phyloP scores from a whole-genome alignment of 2,797 vertebrate genomes.

The Tenualosa thibaudeaui region DNA sequence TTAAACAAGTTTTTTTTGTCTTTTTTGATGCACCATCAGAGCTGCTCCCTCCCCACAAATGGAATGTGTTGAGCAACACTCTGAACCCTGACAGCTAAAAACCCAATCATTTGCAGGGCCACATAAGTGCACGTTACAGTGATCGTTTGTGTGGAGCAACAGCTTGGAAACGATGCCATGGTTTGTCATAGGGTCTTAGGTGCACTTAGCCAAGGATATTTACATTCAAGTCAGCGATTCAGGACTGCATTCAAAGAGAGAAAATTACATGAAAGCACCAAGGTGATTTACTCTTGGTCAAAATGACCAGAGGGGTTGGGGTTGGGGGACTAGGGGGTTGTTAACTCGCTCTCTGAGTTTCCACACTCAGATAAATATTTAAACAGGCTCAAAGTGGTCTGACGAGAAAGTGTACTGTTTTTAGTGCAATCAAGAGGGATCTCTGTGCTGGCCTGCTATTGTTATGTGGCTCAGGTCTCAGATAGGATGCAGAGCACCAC shows the following conservation, averaged over 20 bases:
- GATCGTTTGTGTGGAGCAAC: slow-evolving; percentile 6
- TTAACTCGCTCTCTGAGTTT: slow-evolving; percentile 12
- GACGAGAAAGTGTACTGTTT: slow-evolving; percentile 13
- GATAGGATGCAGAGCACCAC: background rate
- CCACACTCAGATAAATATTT: slow-evolving; percentile 15
- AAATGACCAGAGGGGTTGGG: background rate
- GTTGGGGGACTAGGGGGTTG: background rate
- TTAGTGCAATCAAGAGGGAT: background rate
- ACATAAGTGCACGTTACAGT: slow-evolving; percentile 22
- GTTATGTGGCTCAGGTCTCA: background rate
- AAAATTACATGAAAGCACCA: background rate
- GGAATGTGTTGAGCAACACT: slow-evolving; percentile 16
- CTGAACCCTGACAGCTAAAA: background rate
- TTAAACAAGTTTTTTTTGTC: background rate
- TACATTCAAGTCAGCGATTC: slow-evolving; percentile 11
- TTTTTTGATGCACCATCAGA: background rate
- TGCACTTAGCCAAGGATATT: background rate
- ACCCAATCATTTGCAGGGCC: slow-evolving; percentile 3
- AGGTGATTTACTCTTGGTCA: background rate
- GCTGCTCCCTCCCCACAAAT: background rate
- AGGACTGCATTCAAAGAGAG: background rate
- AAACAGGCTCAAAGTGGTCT: slow-evolving; percentile 16
- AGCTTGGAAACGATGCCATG: background rate
- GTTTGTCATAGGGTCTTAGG: slow-evolving; percentile 20
- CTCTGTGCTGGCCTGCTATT: background rate